Evolutionary conservation across 2,797 vertebrate species (phyloP).

Genomic region (Miichthys miiuy): DNA sequence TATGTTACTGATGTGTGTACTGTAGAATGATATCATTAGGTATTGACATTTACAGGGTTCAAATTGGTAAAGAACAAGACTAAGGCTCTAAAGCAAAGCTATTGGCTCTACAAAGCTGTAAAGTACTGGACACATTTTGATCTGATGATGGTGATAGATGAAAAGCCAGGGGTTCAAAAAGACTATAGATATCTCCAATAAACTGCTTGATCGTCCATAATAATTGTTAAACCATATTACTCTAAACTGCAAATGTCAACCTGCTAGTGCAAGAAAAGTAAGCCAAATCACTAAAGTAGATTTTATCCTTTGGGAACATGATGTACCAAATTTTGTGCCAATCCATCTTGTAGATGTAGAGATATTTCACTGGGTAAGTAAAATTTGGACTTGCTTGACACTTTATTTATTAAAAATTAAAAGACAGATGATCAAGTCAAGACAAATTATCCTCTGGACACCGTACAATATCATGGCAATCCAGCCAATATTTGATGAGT

Average conservation of each 20-base stretch:
- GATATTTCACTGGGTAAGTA: not conserved
- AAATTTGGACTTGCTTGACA: not conserved
- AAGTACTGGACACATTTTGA: not conserved
- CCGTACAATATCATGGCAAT: not conserved
- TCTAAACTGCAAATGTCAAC: not conserved
- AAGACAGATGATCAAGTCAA: not conserved
- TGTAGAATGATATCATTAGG: not conserved
- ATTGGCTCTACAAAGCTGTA: not conserved
- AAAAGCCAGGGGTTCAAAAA: not conserved
- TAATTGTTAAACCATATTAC: not conserved
- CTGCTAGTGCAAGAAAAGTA: not conserved
- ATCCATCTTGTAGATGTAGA: too few species aligned
- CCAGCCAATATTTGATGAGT: not conserved
- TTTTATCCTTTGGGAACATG: not conserved
- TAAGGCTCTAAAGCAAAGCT: not conserved
- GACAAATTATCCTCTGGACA: not conserved
- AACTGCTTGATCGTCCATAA: conserved; percentile 3
- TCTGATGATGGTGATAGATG: not conserved
- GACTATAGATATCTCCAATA: not conserved
- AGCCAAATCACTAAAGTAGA: not conserved
- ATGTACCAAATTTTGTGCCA: too few species aligned
- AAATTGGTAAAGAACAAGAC: not conserved
- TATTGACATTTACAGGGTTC: not conserved
- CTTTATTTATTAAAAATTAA: not conserved
- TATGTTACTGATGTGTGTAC: not conserved